A percentile compares a stretch with the other conserved stretches of the same genome.
phyloP scores from a whole-genome alignment of 2,888 invertebrate genomes.

The Xiphydria camelus region DNA sequence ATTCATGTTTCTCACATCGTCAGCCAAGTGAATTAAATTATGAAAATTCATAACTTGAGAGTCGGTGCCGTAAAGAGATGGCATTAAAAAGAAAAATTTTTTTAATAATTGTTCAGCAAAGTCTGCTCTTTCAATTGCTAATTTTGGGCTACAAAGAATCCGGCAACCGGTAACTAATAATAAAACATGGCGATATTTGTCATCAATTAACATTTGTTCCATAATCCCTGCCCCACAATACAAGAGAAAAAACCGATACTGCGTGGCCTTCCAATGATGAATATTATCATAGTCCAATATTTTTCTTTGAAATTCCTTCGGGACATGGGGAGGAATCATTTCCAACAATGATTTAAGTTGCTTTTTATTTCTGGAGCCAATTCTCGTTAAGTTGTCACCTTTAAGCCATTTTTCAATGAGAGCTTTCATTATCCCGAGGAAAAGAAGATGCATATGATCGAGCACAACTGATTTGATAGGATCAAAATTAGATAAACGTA shows the following conservation, averaged over 20 bases:
- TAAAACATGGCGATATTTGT: constrained; percentile 10
- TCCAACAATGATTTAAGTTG: constrained; percentile 1
- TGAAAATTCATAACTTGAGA: constrained; percentile 16
- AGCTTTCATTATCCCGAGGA: constrained; percentile 10
- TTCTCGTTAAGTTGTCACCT: too few relatives aligned
- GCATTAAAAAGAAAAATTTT: constrained; percentile 6
- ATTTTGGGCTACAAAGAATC: constrained; percentile 6
- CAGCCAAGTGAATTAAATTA: constrained; percentile 20
- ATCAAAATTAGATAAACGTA: constrained; percentile 8
- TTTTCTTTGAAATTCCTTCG: constrained; percentile 24
- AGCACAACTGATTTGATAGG: constrained; percentile 6
- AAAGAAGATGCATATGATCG: constrained; percentile 15
- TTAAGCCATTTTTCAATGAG: constrained; percentile 8
- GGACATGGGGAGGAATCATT: constrained; percentile 13
- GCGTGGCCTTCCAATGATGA: constrained; percentile 24
- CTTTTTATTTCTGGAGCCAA: background rate
- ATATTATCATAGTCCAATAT: constrained; percentile 11
- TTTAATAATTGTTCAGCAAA: constrained; percentile 5
- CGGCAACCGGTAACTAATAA: constrained; percentile 10
- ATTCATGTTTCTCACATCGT: constrained; percentile 15
- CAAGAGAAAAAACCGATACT: constrained; percentile 19
- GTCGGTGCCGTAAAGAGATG: constrained; percentile 10
- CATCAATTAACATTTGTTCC: background rate
- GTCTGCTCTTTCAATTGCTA: constrained; percentile 4
- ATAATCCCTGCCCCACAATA: constrained; percentile 15